Evolutionary conservation across 1,140 invertebrate species (phyloP).

Genomic region (Dendroctonus ponderosae): DNA sequence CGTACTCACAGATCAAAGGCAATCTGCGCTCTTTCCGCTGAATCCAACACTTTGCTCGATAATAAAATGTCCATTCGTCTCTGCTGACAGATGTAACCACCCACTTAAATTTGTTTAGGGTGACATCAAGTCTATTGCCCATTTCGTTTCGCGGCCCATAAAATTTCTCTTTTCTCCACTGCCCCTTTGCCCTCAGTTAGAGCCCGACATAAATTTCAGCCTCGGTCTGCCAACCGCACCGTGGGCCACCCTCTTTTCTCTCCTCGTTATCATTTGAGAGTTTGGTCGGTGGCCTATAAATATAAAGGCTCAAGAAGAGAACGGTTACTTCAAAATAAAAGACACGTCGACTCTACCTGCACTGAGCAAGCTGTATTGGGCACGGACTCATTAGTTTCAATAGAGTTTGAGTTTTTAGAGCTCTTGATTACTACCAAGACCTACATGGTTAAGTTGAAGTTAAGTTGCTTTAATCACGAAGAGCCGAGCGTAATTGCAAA

Average conservation of each 20-base stretch:
- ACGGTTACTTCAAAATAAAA: too few species aligned
- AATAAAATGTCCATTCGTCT: neutral
- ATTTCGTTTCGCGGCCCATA: constrained; percentile 44
- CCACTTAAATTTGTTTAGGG: constrained; percentile 22
- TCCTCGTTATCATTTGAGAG: constrained; percentile 46
- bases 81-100: constrained; percentile 9
- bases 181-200: constrained; percentile 15
- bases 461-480: too few species aligned
- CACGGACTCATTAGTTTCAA: too few species aligned
- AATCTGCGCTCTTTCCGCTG: too few species aligned
- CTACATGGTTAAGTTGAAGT: too few species aligned
- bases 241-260: constrained; percentile 37
- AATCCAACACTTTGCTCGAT: too few species aligned
- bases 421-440: too few species aligned
- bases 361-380: too few species aligned
- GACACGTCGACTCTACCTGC: too few species aligned
- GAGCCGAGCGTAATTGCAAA: too few species aligned
- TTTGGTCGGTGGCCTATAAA: constrained; percentile 47
- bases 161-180: constrained; percentile 36
- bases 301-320: constrained; percentile 15
- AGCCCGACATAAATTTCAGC: constrained; percentile 45
- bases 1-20: too few species aligned
- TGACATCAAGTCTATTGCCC: constrained; percentile 24
- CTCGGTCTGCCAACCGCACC: constrained; percentile 43
- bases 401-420: too few species aligned